Base-by-base conservation (phyloP, 2,888 invertebrate species). In the Sphaerophoria taeniata region DNA sequence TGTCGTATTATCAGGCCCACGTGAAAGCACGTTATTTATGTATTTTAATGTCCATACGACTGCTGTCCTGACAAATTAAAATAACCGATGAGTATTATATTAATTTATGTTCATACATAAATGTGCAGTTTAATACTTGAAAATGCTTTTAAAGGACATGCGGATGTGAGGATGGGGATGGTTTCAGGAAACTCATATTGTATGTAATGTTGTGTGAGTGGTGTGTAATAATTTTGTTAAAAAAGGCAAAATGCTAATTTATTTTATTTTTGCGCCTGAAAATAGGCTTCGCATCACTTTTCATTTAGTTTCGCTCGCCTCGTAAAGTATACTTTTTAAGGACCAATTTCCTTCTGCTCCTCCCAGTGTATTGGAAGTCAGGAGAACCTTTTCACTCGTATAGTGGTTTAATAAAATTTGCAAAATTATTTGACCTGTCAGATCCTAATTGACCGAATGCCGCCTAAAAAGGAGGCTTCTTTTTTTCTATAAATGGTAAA, bases 51-150 rank as follows among this genome's bases (percentile, higher is more conserved):
- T 76, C 72, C 76, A 65, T 49, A 67, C 67, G 67, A 67, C 67
- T 67, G 73, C 58, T 65, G 65, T 65, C 65, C 81, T 85, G 85
- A 85, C 85, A 85, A 85, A 85, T 85, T 81, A 77, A 85, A 81
- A 85, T 85, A 85, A 81, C 85, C 85, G 81, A 81, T 85, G 85
- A 85, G 85, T 76, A 85, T 84, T 81, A 81, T 85, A 85, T 81
- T 85, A 85, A 85, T 85, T 85, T 81, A 85, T 76, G 77, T 69
- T 73, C 81, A 81, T 85, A 65, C 73, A 81, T 45, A 65, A 81
- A 53, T 85, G 72, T 81, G 75, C 81, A 81, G 76, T 72, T 84
- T 60, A 67, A 67, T 56, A 85, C 85, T 85, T 85, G 85, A 73
- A 85, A 85, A 85, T 85, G 85, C 85, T 85, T 85, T 85, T 85